A percentile compares a stretch with the other conserved stretches of the same genome.
These are phyloP conservation scores for Trematomus loennbergii DNA, from an alignment of 2,113 vertebrate species.

Conservation along the genomic window DNA sequence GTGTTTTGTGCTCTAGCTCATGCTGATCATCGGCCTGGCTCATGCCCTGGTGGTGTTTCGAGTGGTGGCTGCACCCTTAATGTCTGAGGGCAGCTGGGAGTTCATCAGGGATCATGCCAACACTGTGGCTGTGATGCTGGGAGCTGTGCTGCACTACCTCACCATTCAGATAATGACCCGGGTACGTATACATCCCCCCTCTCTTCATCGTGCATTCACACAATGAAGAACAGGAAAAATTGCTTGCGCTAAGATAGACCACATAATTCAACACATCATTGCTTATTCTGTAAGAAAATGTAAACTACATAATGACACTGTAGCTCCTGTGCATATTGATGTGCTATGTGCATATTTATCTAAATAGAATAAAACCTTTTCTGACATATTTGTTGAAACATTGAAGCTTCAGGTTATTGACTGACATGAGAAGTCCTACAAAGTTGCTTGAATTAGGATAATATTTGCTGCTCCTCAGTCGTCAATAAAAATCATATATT, in stretches of 20 bases:
- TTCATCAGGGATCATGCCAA: conserved; percentile 83
- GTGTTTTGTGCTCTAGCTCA: conserved; percentile 81
- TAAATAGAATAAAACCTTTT: too few species aligned
- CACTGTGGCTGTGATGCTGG: conserved; percentile 81
- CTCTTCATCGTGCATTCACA: background rate
- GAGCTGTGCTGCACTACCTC: conserved; percentile 91
- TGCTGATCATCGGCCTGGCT: conserved; percentile 88
- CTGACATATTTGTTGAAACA: too few species aligned
- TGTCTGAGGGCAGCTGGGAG: conserved; percentile 64
- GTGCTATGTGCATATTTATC: too few species aligned
- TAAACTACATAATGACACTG: too few species aligned
- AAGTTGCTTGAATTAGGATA: too few species aligned
- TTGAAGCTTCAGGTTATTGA: too few species aligned
- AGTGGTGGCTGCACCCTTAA: conserved; percentile 78
- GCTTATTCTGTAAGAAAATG: too few species aligned
- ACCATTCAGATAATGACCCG: conserved; percentile 91
- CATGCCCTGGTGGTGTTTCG: conserved; percentile 90
- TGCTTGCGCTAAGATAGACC: background rate
- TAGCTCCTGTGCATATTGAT: too few species aligned
- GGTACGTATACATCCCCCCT: conserved; percentile 54
- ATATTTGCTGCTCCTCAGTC: too few species aligned
- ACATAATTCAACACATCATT: background rate
- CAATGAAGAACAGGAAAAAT: background rate
- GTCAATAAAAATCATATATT: too few species aligned
- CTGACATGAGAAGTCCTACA: too few species aligned